These are phyloP conservation scores for Saiga tatarica DNA, from an alignment of 2,113 vertebrate species.

Conservation along the genomic window DNA sequence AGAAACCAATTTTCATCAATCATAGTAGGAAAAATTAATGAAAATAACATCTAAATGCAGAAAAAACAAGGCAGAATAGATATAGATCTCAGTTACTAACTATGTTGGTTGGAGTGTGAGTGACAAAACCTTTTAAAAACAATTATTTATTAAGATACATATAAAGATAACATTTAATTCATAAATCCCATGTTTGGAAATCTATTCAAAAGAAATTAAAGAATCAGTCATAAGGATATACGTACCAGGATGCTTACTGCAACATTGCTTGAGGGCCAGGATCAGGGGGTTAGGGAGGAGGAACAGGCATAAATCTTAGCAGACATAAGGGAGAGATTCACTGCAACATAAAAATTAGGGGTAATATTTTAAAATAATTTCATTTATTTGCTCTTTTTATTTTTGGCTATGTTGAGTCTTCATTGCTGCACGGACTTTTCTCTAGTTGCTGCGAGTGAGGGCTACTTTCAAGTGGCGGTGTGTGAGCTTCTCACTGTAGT, in stretches of 20 bases:
- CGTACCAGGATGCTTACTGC: neutral
- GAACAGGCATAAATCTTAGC: neutral
- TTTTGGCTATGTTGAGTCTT: neutral
- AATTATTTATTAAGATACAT: neutral
- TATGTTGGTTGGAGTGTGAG: neutral
- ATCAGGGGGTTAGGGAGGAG: neutral
- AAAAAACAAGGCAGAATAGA: neutral
- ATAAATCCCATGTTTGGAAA: neutral
- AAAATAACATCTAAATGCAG: neutral
- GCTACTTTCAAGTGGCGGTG: neutral
- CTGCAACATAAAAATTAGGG: neutral
- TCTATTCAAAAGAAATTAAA: neutral
- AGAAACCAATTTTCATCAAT: neutral
- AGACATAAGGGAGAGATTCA: neutral
- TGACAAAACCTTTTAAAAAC: neutral
- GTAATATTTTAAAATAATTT: neutral
- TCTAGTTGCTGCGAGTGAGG: neutral
- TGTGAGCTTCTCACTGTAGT: neutral
- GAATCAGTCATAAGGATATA: neutral
- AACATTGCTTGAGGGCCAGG: neutral
- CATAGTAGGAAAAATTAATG: neutral
- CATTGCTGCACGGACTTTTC: neutral
- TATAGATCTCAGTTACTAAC: neutral
- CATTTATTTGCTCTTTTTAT: neutral
- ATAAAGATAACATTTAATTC: neutral